A percentile compares a stretch with the other conserved stretches of the same genome.
These are phyloP conservation scores for Dicrurus megarhynchus DNA, from an alignment of 2,113 vertebrate genomes.

Conservation along the genomic window DNA sequence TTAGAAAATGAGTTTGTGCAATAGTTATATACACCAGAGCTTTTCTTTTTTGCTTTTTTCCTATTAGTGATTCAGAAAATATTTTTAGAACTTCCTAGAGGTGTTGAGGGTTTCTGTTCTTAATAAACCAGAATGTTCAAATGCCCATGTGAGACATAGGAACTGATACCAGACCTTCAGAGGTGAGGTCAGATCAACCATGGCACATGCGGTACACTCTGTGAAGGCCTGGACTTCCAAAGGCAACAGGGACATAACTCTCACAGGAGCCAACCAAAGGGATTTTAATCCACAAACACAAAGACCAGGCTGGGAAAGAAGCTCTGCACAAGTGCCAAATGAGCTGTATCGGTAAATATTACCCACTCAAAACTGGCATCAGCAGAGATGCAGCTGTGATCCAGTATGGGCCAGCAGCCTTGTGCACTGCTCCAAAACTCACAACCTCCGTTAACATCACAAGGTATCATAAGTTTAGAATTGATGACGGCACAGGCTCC, in stretches of 20 bases:
- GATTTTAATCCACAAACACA: neutral
- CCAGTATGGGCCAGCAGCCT: neutral
- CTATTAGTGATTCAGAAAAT: neutral
- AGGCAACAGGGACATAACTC: neutral
- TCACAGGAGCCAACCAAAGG: neutral
- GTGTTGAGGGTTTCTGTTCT: neutral
- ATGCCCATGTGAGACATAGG: neutral
- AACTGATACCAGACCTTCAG: neutral
- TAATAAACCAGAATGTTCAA: neutral
- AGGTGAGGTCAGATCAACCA: neutral
- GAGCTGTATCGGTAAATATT: neutral
- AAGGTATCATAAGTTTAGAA: neutral
- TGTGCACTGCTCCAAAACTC: neutral
- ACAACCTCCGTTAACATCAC: neutral
- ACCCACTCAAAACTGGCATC: neutral
- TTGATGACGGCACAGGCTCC: neutral
- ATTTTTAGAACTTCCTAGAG: neutral
- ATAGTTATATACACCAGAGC: neutral
- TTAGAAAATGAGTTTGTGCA: neutral
- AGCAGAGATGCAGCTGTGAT: neutral
- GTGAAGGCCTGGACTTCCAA: neutral
- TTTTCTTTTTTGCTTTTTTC: neutral
- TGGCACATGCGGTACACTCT: fast-evolving
- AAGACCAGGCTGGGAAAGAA: neutral
- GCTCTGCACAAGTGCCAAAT: neutral